Evolutionary conservation across 2,888 invertebrate species (phyloP), one percentile per base, ranked within the genome.

Genomic region (Suillia variegata): DNA sequence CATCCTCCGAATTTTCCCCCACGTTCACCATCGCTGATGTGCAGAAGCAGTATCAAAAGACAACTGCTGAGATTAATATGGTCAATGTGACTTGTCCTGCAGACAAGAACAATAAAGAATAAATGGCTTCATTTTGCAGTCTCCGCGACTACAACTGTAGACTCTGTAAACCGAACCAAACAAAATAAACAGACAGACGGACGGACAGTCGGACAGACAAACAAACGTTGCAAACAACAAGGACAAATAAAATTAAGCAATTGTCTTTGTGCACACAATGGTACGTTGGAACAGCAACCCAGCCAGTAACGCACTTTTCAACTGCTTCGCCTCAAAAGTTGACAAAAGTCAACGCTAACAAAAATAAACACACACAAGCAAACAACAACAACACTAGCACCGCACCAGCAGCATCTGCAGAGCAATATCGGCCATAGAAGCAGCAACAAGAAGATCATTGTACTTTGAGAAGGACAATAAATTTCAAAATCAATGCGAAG

Each of bases 381-480:
- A 31, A 6, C 31, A 31, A 8, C 31, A 31, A 38, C 38, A n/a
- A 38, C 47, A 20, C 52, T n/a, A n/a, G 4, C n/a, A 38, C 38
- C 3, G 38, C 31, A 31, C 38, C 38, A n/a, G 10, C 38, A 38
- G n/a, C 6, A n/a, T n/a, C n/a, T n/a, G 38, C 10, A 38, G 38
- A 26, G 13, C 38, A 38, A 60, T n/a, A n/a, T n/a, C n/a, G 31
- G 59, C 63, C 71, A 74, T 74, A 70, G 54, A 58, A 52, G 60
- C 15, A 8, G 38, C 15, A 54, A n/a, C n/a, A n/a, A 31, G 13
- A 67, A 68, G 69, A 66, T 65, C 71, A 71, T 70, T 70, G 76
- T 68, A 68, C 73, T 71, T 67, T 64, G 64, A 68, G 73, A 76
- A 74, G 76, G 76, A 61, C 59, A 59, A 62, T 56, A 61, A 53